Percentiles rank a stretch among this genome's conserved stretches.
phyloP scores from a whole-genome alignment of 2,888 invertebrate genomes.

The Cryptocheilus praepositus region DNA sequence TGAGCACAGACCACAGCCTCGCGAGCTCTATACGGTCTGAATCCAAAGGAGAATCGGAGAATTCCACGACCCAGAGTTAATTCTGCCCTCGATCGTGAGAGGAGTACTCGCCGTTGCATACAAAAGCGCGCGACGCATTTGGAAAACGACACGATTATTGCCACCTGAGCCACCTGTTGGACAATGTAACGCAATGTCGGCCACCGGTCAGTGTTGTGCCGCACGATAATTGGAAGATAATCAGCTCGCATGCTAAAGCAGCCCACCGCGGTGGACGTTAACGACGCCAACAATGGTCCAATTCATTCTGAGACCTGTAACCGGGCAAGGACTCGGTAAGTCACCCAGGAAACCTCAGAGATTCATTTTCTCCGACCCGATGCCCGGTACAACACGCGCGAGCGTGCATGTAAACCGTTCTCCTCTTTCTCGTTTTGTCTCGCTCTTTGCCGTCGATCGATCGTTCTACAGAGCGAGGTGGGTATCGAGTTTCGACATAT shows the following conservation, averaged over 20 bases:
- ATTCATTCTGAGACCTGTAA: neutral
- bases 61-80: constrained; percentile 43
- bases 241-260: too few relatives aligned
- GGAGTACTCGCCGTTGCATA: constrained; percentile 8
- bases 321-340: constrained; percentile 36
- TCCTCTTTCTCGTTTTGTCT: constrained; percentile 8
- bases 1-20: constrained; percentile 18
- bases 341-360: constrained; percentile 19
- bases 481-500: constrained; percentile 41
- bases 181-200: too few relatives aligned
- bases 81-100: constrained; percentile 43
- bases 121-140: constrained; percentile 32
- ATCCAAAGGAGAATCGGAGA: constrained; percentile 14
- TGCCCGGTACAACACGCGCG: constrained; percentile 28
- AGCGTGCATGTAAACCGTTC: constrained; percentile 45
- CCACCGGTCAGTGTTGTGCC: too few relatives aligned
- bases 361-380: constrained; percentile 25
- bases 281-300: neutral
- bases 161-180: constrained; percentile 23
- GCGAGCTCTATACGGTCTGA: constrained; percentile 42
- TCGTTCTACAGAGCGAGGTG: constrained; percentile 9
- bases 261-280: neutral
- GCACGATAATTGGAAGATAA: too few relatives aligned
- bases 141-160: constrained; percentile 50
- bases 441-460: constrained; percentile 5